Evolutionary conservation across 2,888 invertebrate species (phyloP).

Genomic region (Aleiodes testaceus): DNA sequence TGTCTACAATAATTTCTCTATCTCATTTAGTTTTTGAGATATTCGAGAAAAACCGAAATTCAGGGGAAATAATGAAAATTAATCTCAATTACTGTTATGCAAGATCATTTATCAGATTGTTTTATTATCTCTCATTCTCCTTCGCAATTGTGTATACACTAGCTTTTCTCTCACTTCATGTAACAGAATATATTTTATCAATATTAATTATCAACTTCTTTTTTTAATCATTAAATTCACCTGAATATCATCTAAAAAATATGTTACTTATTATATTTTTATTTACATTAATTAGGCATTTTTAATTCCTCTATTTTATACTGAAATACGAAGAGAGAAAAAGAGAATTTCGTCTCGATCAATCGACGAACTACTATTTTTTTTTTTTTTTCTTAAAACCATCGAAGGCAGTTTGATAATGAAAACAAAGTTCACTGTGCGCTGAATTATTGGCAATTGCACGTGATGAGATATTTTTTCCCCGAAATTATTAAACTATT

Average conservation of each 20-base stretch:
- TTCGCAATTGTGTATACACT: slow-evolving; percentile 35
- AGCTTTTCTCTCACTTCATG: slow-evolving; percentile 26
- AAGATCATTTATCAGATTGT: slow-evolving; percentile 17
- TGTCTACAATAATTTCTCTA: neutral
- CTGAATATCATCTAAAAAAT: slow-evolving; percentile 42
- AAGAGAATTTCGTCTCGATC: neutral
- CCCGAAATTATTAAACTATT: too few species aligned
- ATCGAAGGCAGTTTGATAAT: neutral
- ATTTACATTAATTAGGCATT: slow-evolving; percentile 45
- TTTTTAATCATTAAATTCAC: neutral
- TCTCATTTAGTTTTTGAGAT: neutral
- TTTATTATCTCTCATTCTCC: slow-evolving; percentile 42
- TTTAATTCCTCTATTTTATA: slow-evolving; percentile 10
- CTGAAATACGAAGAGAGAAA: neutral
- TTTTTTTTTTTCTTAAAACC: neutral
- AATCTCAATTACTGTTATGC: too few species aligned
- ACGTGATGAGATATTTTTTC: too few species aligned
- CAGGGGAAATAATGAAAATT: too few species aligned
- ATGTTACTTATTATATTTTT: slow-evolving; percentile 26
- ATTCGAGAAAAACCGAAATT: neutral
- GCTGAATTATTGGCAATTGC: slow-evolving; percentile 10
- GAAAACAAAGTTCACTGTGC: too few species aligned
- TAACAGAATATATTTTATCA: slow-evolving; percentile 41
- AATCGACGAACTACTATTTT: neutral
- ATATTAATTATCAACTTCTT: slow-evolving; percentile 20